A percentile compares a stretch with the other conserved stretches of the same genome.
These are phyloP conservation scores for Magallana ariakensis DNA, from an alignment of 1,140 invertebrate genomes.

Conservation along the genomic window DNA sequence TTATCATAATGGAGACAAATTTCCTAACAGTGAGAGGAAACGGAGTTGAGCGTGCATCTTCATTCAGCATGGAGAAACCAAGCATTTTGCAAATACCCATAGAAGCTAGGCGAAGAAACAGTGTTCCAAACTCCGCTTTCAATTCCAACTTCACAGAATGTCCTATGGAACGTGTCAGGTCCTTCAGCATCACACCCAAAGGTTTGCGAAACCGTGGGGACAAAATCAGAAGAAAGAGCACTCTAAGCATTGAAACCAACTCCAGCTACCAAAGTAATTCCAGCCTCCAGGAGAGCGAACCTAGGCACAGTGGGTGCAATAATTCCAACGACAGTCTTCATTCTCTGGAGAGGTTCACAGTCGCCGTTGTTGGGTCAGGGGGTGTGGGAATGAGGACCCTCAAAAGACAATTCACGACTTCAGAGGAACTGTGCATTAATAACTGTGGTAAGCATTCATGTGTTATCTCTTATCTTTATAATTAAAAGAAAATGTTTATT, in stretches of 20 bases:
- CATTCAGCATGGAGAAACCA: slow-evolving; percentile 24
- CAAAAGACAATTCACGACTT: slow-evolving; percentile 24
- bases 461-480: too few relatives aligned
- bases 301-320: neutral
- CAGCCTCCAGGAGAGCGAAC: neutral
- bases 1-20: neutral
- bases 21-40: slow-evolving; percentile 8
- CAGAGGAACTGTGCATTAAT: slow-evolving; percentile 32
- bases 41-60: slow-evolving; percentile 29
- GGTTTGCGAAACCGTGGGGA: slow-evolving; percentile 19
- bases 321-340: neutral
- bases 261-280: neutral
- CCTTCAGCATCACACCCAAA: slow-evolving; percentile 6
- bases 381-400: slow-evolving; percentile 17
- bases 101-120: slow-evolving; percentile 13
- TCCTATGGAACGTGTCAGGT: slow-evolving; percentile 22
- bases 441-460: slow-evolving; percentile 26
- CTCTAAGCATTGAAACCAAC: slow-evolving; percentile 2
- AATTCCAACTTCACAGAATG: neutral
- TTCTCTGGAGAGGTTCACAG: neutral
- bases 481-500: neutral
- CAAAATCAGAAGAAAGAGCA: slow-evolving; percentile 38
- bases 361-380: neutral
- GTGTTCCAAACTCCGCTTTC: slow-evolving; percentile 4
- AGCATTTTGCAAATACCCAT: slow-evolving; percentile 2